Percentiles rank a stretch among this genome's conserved stretches.
These are phyloP conservation scores for Chaenodraco wilsoni DNA, from an alignment of 2,797 vertebrate species.

Conservation along the genomic window DNA sequence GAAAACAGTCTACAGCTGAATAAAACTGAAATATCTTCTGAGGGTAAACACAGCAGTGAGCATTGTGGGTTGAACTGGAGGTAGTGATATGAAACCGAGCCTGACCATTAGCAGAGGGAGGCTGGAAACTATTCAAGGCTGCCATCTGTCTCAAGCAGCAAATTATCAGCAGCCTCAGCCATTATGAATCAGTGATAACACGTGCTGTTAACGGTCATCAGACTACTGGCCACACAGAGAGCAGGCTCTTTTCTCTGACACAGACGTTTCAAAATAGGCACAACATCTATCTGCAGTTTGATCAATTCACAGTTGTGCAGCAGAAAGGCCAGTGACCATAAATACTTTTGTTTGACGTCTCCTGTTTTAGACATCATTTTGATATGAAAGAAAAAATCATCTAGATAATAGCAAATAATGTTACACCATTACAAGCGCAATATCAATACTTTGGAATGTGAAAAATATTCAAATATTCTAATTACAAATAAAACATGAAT, in stretches of 20 bases:
- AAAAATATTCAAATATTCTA: no score
- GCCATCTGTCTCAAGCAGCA: constrained; percentile 76
- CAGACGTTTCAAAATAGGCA: constrained; percentile 53
- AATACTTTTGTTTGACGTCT: no score
- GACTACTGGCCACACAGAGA: constrained; percentile 44
- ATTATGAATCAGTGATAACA: constrained; percentile 71
- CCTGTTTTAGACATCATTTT: no score
- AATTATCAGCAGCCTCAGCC: constrained; percentile 75
- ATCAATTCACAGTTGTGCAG: constrained; percentile 42
- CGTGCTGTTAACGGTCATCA: constrained; percentile 61
- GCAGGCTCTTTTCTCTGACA: constrained; percentile 49
- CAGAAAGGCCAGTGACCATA: not conserved
- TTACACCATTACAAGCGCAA: no score
- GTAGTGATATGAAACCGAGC: constrained; percentile 66
- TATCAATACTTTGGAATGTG: no score
- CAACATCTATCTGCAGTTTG: constrained; percentile 34
- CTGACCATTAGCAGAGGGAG: constrained; percentile 71
- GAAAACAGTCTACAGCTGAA: constrained; percentile 14
- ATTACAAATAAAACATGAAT: no score
- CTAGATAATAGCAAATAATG: no score
- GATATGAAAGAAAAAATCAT: no score
- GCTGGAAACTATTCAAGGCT: constrained; percentile 71
- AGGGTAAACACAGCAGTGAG: constrained; percentile 43
- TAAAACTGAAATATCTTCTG: constrained; percentile 26
- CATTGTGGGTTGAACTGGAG: constrained; percentile 61